A percentile compares a stretch with the other conserved stretches of the same genome.
phyloP scores from a whole-genome alignment of 1,140 invertebrate species.

The Drosophila truncata region DNA sequence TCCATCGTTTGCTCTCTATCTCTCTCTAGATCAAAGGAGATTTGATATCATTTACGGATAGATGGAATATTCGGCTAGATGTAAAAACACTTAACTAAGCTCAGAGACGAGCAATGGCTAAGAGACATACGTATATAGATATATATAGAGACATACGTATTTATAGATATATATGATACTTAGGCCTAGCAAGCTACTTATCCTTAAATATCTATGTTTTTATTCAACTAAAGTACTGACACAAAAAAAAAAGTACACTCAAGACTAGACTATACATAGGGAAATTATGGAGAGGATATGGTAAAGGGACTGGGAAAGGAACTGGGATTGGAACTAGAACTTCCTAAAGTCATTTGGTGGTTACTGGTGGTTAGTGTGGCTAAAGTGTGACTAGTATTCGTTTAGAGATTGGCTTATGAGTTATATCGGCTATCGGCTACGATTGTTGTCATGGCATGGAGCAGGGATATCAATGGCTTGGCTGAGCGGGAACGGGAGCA shows the following conservation, averaged over 20 bases:
- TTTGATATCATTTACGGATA: conserved; percentile 13
- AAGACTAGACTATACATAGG: conserved; percentile 75
- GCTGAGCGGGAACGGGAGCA: conserved; percentile 36
- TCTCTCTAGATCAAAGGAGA: conserved; percentile 10
- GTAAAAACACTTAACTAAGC: conserved; percentile 51
- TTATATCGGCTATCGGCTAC: conserved; percentile 45
- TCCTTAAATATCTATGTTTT: conserved; percentile 18
- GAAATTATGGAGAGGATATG: too few relatives aligned
- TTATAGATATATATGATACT: conserved; percentile 29
- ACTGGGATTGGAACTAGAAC: not conserved
- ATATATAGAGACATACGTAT: conserved; percentile 9
- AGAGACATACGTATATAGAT: conserved; percentile 1
- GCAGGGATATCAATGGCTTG: conserved; percentile 42
- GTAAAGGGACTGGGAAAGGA: not conserved
- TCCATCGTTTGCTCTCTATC: not conserved
- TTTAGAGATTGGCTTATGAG: conserved; percentile 75
- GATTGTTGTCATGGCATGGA: conserved; percentile 57
- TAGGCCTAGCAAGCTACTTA: conserved; percentile 47
- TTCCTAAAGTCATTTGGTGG: conserved; percentile 51
- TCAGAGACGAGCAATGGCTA: conserved; percentile 19
- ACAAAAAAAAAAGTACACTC: conserved; percentile 64
- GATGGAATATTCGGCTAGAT: conserved; percentile 37
- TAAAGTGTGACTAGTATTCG: conserved; percentile 76
- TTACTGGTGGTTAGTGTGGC: conserved; percentile 44
- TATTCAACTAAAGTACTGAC: conserved; percentile 51